phyloP scores from a whole-genome alignment of 2,113 vertebrate genomes.

The Albula goreensis region DNA sequence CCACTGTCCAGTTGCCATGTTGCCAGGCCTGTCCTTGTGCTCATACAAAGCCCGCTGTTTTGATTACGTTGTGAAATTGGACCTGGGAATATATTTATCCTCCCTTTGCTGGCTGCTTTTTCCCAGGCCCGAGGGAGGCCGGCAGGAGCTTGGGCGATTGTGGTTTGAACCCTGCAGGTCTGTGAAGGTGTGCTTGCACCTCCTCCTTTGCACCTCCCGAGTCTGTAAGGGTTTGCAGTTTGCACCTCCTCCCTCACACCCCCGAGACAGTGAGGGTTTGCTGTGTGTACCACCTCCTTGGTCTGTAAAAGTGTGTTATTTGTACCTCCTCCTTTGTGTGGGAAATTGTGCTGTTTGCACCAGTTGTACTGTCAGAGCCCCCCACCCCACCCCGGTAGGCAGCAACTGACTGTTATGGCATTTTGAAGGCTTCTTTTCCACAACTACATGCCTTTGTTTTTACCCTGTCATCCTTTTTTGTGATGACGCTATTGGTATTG shows the following conservation, averaged over 20 bases:
- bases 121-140: constrained; percentile 35
- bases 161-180: not conserved
- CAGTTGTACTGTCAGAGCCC: too few relatives aligned
- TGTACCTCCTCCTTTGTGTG: too few relatives aligned
- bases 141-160: not conserved
- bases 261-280: too few relatives aligned
- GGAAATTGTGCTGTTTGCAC: too few relatives aligned
- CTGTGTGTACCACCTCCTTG: too few relatives aligned
- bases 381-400: too few relatives aligned
- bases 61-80: constrained; percentile 58
- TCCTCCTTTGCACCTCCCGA: not conserved
- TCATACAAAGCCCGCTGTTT: constrained; percentile 39
- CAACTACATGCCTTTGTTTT: too few relatives aligned
- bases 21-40: constrained; percentile 28
- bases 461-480: too few relatives aligned
- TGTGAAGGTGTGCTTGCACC: not conserved
- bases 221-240: too few relatives aligned
- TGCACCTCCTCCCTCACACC: too few relatives aligned
- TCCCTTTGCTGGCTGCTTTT: constrained; percentile 32
- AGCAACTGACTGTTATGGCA: not conserved
- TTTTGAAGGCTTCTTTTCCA: not conserved
- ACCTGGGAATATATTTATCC: constrained; percentile 42
- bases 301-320: too few relatives aligned
- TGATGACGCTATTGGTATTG: too few relatives aligned
- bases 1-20: constrained; percentile 33